Evolutionary conservation across 1,140 invertebrate genomes (phyloP), one percentile per base, ranked within the genome.

Genomic region (Belonocnema kinseyi): DNA sequence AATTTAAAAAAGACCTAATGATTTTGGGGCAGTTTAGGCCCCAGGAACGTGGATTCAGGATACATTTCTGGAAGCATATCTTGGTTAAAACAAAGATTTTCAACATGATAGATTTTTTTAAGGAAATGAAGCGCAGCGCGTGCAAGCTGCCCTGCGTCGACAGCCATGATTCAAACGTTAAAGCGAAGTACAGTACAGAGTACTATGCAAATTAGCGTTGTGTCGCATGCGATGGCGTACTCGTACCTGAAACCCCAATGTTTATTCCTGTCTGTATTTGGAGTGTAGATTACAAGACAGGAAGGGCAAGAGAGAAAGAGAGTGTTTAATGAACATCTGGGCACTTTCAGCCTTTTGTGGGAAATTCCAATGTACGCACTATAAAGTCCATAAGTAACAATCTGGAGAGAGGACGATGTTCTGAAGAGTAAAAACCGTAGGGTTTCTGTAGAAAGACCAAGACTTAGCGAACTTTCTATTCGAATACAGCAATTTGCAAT

Each of bases 231-330:
- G 81, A 77, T 79, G 71, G 79, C 61, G 82, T 77, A 81, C 81
- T 78, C 61, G 82, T 77, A 81, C 81, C 80, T 80, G 79, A 40
- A 73, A 72, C 70, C 70, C 50, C 76, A 54, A 80, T 78, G 80
- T 83, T 83, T 83, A 81, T 81, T 77, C 73, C 54, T 74, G 54
- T 71, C 82, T 83, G 61, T 77, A 83, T 83, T 83, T 81, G 82
- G 82, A 50, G 53, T 70, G 51, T 52, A 61, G 75, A 77, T 16
- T 83, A 83, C 79, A 79, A 79, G 72, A 71, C 53, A 66, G 50
- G 66, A 74, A 56, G 74, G 53, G 61, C 73, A 75, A 54, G 70
- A 26, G 46, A 33, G 72, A 70, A 56, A 56, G 54, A 19, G 54
- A 56, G 17, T 56, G n/a, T 56, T 56, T 19, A 17, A 16, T 75